phyloP scores from a whole-genome alignment of 2,888 invertebrate species.

The Pyrochroa serraticornis region DNA sequence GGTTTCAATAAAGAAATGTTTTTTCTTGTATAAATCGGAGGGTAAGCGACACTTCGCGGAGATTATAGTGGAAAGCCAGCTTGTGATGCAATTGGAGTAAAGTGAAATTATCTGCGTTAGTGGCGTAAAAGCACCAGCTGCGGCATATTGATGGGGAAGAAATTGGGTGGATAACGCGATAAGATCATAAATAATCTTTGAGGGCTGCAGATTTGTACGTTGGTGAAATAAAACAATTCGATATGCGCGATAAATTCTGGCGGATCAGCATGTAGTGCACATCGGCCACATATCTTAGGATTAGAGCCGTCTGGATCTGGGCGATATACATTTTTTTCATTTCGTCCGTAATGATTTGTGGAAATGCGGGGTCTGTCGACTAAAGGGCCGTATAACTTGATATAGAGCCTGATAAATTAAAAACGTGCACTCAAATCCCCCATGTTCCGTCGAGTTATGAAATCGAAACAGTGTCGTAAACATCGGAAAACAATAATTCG shows the following conservation, averaged over 20 bases:
- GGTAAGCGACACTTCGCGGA: too few species aligned
- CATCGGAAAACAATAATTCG: conserved; percentile 61
- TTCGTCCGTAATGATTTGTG: conserved; percentile 56
- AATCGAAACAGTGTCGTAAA: conserved; percentile 61
- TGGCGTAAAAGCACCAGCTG: too few species aligned
- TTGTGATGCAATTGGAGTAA: too few species aligned
- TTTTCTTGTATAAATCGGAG: too few species aligned
- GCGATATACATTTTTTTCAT: conserved; percentile 53
- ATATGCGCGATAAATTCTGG: conserved; percentile 40
- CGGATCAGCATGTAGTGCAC: conserved; percentile 38
- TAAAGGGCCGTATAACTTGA: conserved; percentile 54
- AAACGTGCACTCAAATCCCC: conserved; percentile 56
- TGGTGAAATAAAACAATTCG: conserved; percentile 31
- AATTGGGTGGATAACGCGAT: conserved; percentile 11
- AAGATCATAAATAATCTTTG: conserved; percentile 11
- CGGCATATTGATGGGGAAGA: background rate
- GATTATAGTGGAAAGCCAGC: too few species aligned
- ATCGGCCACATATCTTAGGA: conserved; percentile 45
- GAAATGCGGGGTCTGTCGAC: conserved; percentile 53
- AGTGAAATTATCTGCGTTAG: too few species aligned
- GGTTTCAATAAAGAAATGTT: too few species aligned
- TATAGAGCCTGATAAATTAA: conserved; percentile 61
- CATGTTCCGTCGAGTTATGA: conserved; percentile 58
- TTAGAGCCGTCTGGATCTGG: conserved; percentile 43
- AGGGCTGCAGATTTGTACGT: conserved; percentile 25